Evolutionary conservation across 1,140 invertebrate species (phyloP).

Genomic region (Parasteatoda tepidariorum): DNA sequence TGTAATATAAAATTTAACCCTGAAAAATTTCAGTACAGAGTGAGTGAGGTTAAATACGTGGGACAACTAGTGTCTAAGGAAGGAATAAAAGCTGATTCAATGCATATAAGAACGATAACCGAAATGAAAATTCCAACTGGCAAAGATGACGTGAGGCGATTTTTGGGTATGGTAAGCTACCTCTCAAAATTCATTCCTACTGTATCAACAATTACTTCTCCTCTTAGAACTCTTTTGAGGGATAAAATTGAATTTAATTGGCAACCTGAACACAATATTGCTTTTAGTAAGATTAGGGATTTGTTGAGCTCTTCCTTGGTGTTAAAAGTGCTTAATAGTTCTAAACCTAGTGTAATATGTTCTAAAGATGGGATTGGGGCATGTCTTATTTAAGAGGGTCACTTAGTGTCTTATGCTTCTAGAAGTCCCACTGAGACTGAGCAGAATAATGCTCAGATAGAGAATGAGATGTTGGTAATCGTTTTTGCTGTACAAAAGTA

Average conservation of each 20-base stretch:
- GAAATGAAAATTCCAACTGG: too few relatives aligned
- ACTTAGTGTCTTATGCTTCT: slow-evolving; percentile 66
- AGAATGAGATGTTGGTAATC: slow-evolving; percentile 71
- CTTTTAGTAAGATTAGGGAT: slow-evolving; percentile 12
- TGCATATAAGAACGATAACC: slow-evolving; percentile 66
- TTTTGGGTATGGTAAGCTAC: slow-evolving; percentile 52
- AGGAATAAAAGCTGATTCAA: slow-evolving; percentile 64
- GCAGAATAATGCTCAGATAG: slow-evolving; percentile 68
- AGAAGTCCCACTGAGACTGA: slow-evolving; percentile 18
- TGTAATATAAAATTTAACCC: slow-evolving; percentile 67
- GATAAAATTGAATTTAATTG: slow-evolving; percentile 35
- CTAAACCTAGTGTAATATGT: not conserved
- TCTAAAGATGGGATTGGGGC: slow-evolving; percentile 25
- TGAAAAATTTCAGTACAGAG: slow-evolving; percentile 63
- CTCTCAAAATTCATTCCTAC: slow-evolving; percentile 43
- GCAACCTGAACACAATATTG: not conserved
- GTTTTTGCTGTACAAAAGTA: slow-evolving; percentile 69
- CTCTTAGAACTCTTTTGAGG: slow-evolving; percentile 6
- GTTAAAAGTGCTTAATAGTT: slow-evolving; percentile 1
- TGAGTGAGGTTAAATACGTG: slow-evolving; percentile 13
- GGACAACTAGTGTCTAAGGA: not conserved
- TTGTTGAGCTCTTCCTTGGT: slow-evolving; percentile 16
- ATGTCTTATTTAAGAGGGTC: slow-evolving; percentile 25
- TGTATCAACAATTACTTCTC: slow-evolving; percentile 32
- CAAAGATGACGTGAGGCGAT: slow-evolving; percentile 30